These are phyloP conservation scores for Loriculus beryllinus DNA, from an alignment of 2,797 vertebrate species.

Conservation along the genomic window DNA sequence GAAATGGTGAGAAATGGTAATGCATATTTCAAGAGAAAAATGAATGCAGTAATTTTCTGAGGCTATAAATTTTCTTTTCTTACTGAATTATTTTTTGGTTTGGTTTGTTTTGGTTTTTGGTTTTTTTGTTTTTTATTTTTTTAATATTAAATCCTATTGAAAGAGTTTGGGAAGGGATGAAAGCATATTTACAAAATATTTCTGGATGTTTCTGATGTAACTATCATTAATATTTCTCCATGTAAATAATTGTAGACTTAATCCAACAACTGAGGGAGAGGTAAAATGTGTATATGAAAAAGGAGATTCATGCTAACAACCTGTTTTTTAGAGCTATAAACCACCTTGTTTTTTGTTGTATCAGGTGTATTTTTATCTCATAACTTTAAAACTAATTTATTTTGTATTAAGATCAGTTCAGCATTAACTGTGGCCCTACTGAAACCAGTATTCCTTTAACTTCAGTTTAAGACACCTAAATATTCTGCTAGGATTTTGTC, in stretches of 20 bases:
- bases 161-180: background rate
- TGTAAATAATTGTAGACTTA: background rate
- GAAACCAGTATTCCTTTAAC: background rate
- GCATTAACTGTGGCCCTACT: background rate
- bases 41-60: background rate
- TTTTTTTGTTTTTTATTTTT: too few species aligned
- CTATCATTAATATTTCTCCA: background rate
- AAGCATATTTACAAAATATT: background rate
- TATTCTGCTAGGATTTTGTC: background rate
- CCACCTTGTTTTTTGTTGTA: background rate
- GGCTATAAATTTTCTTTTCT: background rate
- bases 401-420: background rate
- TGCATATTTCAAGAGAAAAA: background rate
- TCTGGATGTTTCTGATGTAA: background rate
- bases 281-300: background rate
- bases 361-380: background rate
- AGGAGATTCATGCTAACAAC: background rate
- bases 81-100: background rate
- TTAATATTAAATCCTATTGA: background rate
- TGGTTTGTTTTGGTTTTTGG: too few species aligned
- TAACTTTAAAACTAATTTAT: background rate
- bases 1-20: background rate
- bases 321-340: background rate
- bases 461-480: background rate
- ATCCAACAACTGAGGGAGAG: background rate